Evolutionary conservation across 2,113 vertebrate genomes (phyloP), one percentile per base, ranked within the genome.

Genomic region (Grallaria varia): DNA sequence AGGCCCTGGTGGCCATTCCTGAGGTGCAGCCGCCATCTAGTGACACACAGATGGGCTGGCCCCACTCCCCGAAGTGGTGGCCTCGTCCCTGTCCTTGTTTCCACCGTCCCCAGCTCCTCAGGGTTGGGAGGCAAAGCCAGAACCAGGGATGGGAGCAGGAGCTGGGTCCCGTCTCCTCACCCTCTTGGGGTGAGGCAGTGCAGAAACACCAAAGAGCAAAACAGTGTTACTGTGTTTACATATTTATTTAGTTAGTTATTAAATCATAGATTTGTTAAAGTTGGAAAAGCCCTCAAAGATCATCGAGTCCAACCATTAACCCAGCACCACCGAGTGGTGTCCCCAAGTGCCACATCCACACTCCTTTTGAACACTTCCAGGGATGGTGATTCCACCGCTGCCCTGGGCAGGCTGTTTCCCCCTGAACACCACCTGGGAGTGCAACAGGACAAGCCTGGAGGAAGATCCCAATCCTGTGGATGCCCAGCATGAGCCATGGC

Each of bases 11-110:
- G 7, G 74, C 58, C 71, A 66, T 97, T 90, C 50, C 82, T 91
- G 90, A 69, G 75, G 30, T 44, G 31, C 53, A 67, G 44, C 71
- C 28, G 62, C 96, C 96, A 87, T 45, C 95, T 95, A 96, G 95
- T 84, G 96, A 87, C 92, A 33, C 2, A 6, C 0, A 8, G 69
- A 12, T 15, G 5, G 90, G 82, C 28, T 30, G 74, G 15, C 69
- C 35, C 44, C 1, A 3, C 52, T 71, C 7, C 35, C 66, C 4
- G 2, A 1, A 0, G 14, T 9, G 71, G 37, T 14, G 49, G 28
- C 50, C 47, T 20, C 21, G 25, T 2, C n/a, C 37, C 15, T 3
- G 3, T 6, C 67, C 35, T 11, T 6, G 58, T 72, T n/a, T 52
- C 58, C 52, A 15, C 11, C 3, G 2, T 8, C 10, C 12, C 14